These are phyloP conservation scores for Leptarthrus brevirostris DNA, from an alignment of 2,888 invertebrate genomes.

Conservation along the genomic window DNA sequence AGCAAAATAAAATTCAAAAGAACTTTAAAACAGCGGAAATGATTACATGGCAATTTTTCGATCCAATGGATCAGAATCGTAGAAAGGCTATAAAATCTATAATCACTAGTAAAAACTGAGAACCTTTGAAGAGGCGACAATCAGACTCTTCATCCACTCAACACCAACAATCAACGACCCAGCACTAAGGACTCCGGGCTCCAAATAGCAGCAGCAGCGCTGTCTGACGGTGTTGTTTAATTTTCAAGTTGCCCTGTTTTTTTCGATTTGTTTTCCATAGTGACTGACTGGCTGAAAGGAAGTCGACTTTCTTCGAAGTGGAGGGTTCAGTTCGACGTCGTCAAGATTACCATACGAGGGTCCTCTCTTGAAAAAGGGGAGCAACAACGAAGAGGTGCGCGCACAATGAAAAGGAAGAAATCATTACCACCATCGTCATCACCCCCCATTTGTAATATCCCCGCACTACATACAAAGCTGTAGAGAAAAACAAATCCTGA, in stretches of 20 bases:
- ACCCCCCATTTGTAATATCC: slow-evolving; percentile 23
- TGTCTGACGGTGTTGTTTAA: slow-evolving; percentile 26
- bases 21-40: slow-evolving; percentile 38
- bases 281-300: slow-evolving; percentile 7
- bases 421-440: slow-evolving; percentile 49
- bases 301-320: background rate
- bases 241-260: slow-evolving; percentile 11
- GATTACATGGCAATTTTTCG: slow-evolving; percentile 45
- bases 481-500: slow-evolving; percentile 39
- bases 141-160: slow-evolving; percentile 35
- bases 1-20: slow-evolving; percentile 26
- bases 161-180: slow-evolving; percentile 19
- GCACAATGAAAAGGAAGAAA: slow-evolving; percentile 52
- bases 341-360: slow-evolving; percentile 28
- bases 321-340: slow-evolving; percentile 10
- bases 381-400: slow-evolving; percentile 14
- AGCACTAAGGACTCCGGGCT: background rate
- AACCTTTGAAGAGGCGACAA: slow-evolving; percentile 22
- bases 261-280: slow-evolving; percentile 37
- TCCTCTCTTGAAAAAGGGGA: slow-evolving; percentile 13
- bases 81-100: slow-evolving; percentile 15
- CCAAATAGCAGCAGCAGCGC: background rate
- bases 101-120: slow-evolving; percentile 12
- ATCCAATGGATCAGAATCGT: slow-evolving; percentile 20
- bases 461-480: background rate